Evolutionary conservation across 1,140 invertebrate genomes (phyloP), one percentile per base, ranked within the genome.

Genomic region (Streblospio benedicti): DNA sequence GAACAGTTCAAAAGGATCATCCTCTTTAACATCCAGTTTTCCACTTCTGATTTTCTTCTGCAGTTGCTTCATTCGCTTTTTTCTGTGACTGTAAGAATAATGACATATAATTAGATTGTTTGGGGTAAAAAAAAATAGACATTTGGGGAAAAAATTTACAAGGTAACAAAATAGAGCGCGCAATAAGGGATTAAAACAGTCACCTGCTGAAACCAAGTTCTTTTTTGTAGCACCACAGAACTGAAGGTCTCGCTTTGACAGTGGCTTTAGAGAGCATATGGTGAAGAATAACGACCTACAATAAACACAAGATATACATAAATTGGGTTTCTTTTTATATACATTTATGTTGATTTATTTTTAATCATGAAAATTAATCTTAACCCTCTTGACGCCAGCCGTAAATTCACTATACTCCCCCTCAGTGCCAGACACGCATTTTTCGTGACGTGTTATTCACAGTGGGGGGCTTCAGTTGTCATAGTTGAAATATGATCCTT

Each of bases 161-260:
- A 1, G 28, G 23, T 18, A 16, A 38, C 59, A 58, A 68, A 43
- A 52, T 20, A 51, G 30, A 59, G 35, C 49, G 25, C 56, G 45
- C 44, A 16, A 53, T 59, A 1, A 35, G 12, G 28, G 33, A 31
- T 16, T 51, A 31, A n/a, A n/a, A n/a, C n/a, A n/a, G n/a, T 56
- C 80, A 89, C 86, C 87, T 89, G 74, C 87, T 95, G 67, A 99
- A 91, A 68, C 92, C 86, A 71, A 99, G 80, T 80, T 93, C 88
- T 71, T 92, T 98, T 78, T 99, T 99, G 75, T 99, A 99, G 75
- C 96, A 99, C 97, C 97, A 99, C 20, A 99, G 76, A 0, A 98
- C 91, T 49, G 76, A 73, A 9, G 96, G 95, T 59, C 93, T 83
- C 0, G 92, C 85, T 80, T 93, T 93, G 0, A 97, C 86, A 56